phyloP scores from a whole-genome alignment of 2,888 invertebrate genomes.

The Phoenoteleia sp. region DNA sequence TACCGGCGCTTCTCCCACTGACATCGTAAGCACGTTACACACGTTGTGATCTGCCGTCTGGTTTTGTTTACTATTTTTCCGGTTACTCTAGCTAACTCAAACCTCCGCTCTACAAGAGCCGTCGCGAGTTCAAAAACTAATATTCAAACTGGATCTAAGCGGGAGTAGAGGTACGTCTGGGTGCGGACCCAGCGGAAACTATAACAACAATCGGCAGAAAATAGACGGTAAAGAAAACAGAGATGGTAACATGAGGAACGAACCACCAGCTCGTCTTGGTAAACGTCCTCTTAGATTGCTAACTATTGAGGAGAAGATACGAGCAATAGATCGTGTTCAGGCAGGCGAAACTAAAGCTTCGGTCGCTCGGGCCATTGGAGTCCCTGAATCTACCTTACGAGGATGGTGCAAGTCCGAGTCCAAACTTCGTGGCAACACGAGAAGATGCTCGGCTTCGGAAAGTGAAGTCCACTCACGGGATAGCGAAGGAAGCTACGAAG shows the following conservation, averaged over 20 bases:
- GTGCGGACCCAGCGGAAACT: slow-evolving; percentile 68
- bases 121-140: neutral
- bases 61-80: slow-evolving; percentile 42
- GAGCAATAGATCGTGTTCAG: slow-evolving; percentile 94
- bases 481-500: too few relatives aligned
- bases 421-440: slow-evolving; percentile 88
- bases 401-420: slow-evolving; percentile 97
- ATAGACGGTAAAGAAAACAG: slow-evolving; percentile 75
- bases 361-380: slow-evolving; percentile 94
- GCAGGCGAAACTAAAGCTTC: slow-evolving; percentile 95
- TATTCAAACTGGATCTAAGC: slow-evolving; percentile 63
- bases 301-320: slow-evolving; percentile 93
- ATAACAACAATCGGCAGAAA: slow-evolving; percentile 66
- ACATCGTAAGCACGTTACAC: slow-evolving; percentile 77
- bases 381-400: slow-evolving; percentile 94
- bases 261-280: slow-evolving; percentile 89
- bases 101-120: neutral
- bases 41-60: slow-evolving; percentile 62
- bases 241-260: slow-evolving; percentile 86
- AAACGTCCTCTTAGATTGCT: slow-evolving; percentile 93
- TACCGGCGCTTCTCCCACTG: slow-evolving; percentile 78
- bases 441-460: slow-evolving; percentile 63
- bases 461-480: slow-evolving; percentile 73
- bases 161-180: slow-evolving; percentile 28
- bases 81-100: neutral